Evolutionary conservation across 2,888 invertebrate genomes (phyloP).

Genomic region (Xanthia icteritia): DNA sequence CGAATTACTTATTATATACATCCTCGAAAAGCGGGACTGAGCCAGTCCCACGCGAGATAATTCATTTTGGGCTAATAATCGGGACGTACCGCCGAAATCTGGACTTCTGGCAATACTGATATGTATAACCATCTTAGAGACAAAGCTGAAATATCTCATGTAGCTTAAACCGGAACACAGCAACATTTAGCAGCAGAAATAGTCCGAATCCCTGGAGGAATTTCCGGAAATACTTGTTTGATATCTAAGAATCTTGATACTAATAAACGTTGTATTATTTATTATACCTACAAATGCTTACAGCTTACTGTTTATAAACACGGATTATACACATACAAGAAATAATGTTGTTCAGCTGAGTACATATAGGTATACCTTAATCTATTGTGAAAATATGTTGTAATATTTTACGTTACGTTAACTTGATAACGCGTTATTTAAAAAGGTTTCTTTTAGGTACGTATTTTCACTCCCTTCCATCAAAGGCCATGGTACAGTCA

Average conservation of each 20-base stretch:
- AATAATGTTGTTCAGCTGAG: constrained; percentile 2
- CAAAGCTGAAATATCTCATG: background rate
- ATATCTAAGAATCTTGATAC: background rate
- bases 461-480: background rate
- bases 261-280: background rate
- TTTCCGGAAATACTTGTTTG: background rate
- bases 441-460: background rate
- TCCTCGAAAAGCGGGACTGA: too few species aligned
- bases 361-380: background rate
- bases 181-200: background rate
- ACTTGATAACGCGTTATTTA: constrained; percentile 2
- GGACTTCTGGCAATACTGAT: too few species aligned
- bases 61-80: too few species aligned
- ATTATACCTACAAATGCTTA: background rate
- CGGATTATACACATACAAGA: background rate
- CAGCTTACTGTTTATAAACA: background rate
- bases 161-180: background rate
- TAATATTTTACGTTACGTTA: constrained; percentile 5
- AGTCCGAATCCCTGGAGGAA: background rate
- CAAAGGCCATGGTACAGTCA: background rate
- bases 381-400: constrained; percentile 4
- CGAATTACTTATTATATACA: too few species aligned
- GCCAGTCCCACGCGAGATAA: too few species aligned
- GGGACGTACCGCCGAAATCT: too few species aligned
- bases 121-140: too few species aligned